A percentile compares a stretch with the other conserved stretches of the same genome.
Evolutionary conservation across 2,797 vertebrate genomes (phyloP).

Genomic region (Takifugu ocellatus): DNA sequence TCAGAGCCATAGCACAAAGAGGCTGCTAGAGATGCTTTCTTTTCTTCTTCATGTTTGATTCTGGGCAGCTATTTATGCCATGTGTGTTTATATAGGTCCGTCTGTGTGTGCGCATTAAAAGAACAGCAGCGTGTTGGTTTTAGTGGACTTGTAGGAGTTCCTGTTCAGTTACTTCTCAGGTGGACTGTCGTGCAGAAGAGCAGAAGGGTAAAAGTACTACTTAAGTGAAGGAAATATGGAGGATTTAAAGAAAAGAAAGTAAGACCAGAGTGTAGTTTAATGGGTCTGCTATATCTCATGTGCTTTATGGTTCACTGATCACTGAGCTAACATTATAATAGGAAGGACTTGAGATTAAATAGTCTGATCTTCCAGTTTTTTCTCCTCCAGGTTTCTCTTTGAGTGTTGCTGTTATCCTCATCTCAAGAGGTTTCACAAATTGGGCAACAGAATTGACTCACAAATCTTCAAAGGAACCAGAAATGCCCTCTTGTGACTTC

Average conservation of each 20-base stretch:
- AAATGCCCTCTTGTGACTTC: slow-evolving; percentile 32
- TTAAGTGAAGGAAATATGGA: slow-evolving; percentile 6
- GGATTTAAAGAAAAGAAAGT: slow-evolving; percentile 1
- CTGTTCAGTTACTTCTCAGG: slow-evolving; percentile 8
- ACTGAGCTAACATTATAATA: slow-evolving; percentile 65
- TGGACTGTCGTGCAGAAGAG: background rate
- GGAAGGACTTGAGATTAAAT: slow-evolving; percentile 50
- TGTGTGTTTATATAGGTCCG: background rate
- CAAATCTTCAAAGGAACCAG: slow-evolving; percentile 35
- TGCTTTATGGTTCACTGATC: slow-evolving; percentile 60
- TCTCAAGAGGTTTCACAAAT: slow-evolving; percentile 26
- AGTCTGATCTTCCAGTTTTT: slow-evolving; percentile 32
- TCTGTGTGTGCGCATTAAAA: slow-evolving; percentile 3
- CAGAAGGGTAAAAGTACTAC: background rate
- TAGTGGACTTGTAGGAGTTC: slow-evolving; percentile 16
- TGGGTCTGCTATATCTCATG: slow-evolving; percentile 27
- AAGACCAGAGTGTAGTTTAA: slow-evolving; percentile 16
- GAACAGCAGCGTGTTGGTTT: background rate
- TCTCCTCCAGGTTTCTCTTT: slow-evolving; percentile 10
- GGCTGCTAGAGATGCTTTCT: slow-evolving; percentile 11
- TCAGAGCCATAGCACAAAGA: slow-evolving; percentile 17
- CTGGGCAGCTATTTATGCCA: slow-evolving; percentile 5
- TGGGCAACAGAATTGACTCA: slow-evolving; percentile 22
- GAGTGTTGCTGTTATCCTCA: slow-evolving; percentile 7
- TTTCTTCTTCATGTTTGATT: background rate